Evolutionary conservation across 2,888 invertebrate genomes (phyloP), one percentile per base, ranked within the genome.

Genomic region (Formica aserva): DNA sequence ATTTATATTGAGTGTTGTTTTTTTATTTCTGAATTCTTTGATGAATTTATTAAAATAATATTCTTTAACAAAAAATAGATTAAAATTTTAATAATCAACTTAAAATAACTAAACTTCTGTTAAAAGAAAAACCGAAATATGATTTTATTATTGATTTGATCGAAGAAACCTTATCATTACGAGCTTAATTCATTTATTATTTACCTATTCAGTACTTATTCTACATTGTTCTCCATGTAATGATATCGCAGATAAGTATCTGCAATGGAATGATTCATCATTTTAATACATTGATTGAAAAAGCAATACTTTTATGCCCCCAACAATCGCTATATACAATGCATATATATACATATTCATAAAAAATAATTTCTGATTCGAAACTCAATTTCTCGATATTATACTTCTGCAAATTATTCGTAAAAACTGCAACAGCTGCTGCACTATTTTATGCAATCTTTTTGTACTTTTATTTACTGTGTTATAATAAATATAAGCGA

Each of bases 381-480:
- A 55, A 35, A 22, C 0, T 6, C 48, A 32, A 3, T 26, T 60
- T 60, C 6, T 41, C 11, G 57, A 74, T 9, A 22, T 72, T 71
- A 15, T 35, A 72, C 13, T 5, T 18, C 5, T 32, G 18, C 29
- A 60, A 15, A 26, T 60, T 11, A 3, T 62, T 45, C 41, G 29
- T 62, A 41, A 60, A 48, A 48, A 18, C 18, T 48, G 5, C 5
- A 48, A 48, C 18, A 48, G n/a, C 52, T 52, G 35, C 52, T 29
- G 26, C 41, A 32, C 41, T 75, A 66, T 26, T 82, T 48, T 75
- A 35, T 66, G 45, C 6, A 13, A 60, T 29, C 3, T 1, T 52
- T 74, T 75, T 75, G 63, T 81, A 82, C 18, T 22, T 55, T 76
- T 29, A 38, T n/a, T 67, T 67, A 38, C 38, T 38, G 11, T 32